Evolutionary conservation across 2,888 invertebrate genomes (phyloP).

Genomic region (Diarsia brunnea): DNA sequence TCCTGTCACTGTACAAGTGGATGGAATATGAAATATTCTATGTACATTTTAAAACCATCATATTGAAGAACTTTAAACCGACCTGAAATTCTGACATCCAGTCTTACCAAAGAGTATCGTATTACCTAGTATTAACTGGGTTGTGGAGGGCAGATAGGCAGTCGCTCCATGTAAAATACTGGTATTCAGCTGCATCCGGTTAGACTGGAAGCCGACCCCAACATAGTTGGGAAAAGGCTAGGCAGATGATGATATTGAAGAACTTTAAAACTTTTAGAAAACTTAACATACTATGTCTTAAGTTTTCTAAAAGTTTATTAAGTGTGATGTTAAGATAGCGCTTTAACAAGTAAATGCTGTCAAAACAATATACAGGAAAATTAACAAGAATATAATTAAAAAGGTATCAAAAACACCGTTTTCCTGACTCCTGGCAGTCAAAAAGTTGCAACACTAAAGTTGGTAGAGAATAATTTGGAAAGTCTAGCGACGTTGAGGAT

Average conservation of each 20-base stretch:
- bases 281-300: neutral
- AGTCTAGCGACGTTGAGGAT: conserved; percentile 29
- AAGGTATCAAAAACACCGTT: conserved; percentile 42
- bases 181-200: too few species aligned
- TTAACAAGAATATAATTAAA: conserved; percentile 33
- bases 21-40: conserved; percentile 1
- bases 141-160: too few species aligned
- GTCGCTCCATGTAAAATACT: too few species aligned
- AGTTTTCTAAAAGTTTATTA: neutral
- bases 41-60: too few species aligned
- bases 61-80: too few species aligned
- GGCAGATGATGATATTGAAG: too few species aligned
- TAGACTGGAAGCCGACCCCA: too few species aligned
- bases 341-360: neutral
- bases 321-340: neutral
- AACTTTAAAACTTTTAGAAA: too few species aligned
- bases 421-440: conserved; percentile 11
- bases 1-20: conserved; percentile 15
- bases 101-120: too few species aligned
- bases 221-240: too few species aligned
- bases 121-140: too few species aligned
- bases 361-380: conserved; percentile 21
- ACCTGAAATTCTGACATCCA: too few species aligned
- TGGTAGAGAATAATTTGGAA: conserved; percentile 26
- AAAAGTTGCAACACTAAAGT: conserved; percentile 42